Conservation (phyloP, 2,113 vertebrate genomes). For the Poeciliopsis occidentalis region DNA sequence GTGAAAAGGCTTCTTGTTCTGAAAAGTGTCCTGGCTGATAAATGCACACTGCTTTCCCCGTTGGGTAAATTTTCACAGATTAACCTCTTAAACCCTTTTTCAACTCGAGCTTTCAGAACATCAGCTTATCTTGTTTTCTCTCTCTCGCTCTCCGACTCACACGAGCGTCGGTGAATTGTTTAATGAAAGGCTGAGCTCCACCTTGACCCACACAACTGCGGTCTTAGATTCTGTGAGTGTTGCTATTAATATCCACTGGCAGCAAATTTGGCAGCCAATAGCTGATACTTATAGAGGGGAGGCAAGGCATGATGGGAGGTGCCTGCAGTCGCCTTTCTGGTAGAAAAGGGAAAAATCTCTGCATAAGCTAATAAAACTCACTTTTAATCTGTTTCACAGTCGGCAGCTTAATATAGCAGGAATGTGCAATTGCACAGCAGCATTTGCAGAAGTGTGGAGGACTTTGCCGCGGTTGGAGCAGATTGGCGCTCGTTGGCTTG, state of each 20-base stretch:
- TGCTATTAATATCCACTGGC: constrained; percentile 75
- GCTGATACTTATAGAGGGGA: constrained; percentile 74
- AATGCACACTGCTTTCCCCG: constrained; percentile 9
- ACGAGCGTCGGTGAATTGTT: constrained; percentile 53
- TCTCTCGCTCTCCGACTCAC: constrained; percentile 21
- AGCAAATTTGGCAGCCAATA: constrained; percentile 70
- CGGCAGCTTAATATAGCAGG: constrained; percentile 36
- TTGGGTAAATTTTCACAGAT: constrained; percentile 47
- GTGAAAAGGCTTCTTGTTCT: constrained; percentile 40
- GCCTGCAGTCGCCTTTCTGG: constrained; percentile 32
- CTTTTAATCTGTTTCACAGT: constrained; percentile 44
- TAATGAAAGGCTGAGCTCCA: constrained; percentile 59
- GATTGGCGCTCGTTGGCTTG: constrained; percentile 5
- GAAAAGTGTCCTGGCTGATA: constrained; percentile 24
- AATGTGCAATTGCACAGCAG: constrained; percentile 34
- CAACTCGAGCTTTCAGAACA: constrained; percentile 32
- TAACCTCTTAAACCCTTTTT: constrained; percentile 42
- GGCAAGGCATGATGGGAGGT: constrained; percentile 64
- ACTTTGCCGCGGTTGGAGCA: constrained; percentile 4
- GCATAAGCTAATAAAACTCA: constrained; percentile 39
- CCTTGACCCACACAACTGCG: constrained; percentile 77
- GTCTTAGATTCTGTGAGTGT: constrained; percentile 68
- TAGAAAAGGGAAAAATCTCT: constrained; percentile 48
- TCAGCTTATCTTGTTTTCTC: constrained; percentile 49
- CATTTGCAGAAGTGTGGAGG: constrained; percentile 4